Evolutionary conservation across 2,888 invertebrate genomes (phyloP), one percentile per base, ranked within the genome.

Genomic region (Mechanitis mazaeus): DNA sequence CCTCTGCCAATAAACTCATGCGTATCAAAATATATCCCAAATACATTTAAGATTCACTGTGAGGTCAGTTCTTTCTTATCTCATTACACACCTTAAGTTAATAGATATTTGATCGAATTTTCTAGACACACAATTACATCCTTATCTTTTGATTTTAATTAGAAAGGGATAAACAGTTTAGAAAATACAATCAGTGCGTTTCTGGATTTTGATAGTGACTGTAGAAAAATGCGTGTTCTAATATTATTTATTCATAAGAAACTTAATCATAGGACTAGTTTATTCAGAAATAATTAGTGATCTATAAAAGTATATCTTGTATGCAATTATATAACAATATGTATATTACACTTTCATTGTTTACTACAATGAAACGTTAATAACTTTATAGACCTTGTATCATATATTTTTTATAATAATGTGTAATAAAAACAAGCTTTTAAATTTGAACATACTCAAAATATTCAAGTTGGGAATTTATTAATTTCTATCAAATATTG

Each of bases 11-110:
- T 85, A 87, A 86, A 87, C 82, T 79, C 80, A 83, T 79, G 78
- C 80, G 80, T 88, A 87, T 87, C 85, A 87, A 88, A 88, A 88
- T 87, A 87, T 87, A 86, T 87, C 81, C 80, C 80, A 76, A 83
- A 83, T 81, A 80, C 80, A 81, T 81, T 79, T 74, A 75, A 70
- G 67, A 67, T 77, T 76, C 73, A 76, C 78, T 76, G 72, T 64
- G 56, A 64, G 55, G 59, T 60, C 57, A 64, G 38, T 62, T 56
- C 50, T 50, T 47, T 47, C 33, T 45, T 50, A 54, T 56, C 53
- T 59, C 63, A 60, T 63, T 58, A 58, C 53, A 60, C 55, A 50
- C 55, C 33, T 38, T 54, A 33, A 46, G 31, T 50, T 50, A 50
- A 50, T 50, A 50, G 11, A 50, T 9, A 31, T 42, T 42, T 42